Conservation (phyloP, 2,797 vertebrate species). For the Peromyscus attwateri region DNA sequence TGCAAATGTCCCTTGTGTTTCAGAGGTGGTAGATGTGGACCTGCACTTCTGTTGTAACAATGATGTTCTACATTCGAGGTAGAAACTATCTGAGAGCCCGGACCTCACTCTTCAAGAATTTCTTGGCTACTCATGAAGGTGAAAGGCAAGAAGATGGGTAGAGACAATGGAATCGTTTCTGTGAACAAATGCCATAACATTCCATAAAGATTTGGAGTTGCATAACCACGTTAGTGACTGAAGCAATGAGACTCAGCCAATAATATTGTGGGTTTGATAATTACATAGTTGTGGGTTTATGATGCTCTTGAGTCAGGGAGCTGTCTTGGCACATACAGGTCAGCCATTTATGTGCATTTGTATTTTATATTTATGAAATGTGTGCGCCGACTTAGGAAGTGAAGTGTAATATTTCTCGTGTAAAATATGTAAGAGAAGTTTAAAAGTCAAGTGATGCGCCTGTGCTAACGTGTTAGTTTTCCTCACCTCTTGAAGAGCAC, state of each 20-base stretch:
- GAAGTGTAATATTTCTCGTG: background rate
- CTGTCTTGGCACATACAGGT: background rate
- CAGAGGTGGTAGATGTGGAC: background rate
- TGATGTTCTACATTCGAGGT: background rate
- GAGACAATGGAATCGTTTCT: slow-evolving; percentile 54
- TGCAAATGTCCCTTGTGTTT: slow-evolving; percentile 15
- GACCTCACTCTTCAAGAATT: slow-evolving; percentile 55
- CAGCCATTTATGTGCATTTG: background rate
- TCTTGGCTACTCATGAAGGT: slow-evolving; percentile 54
- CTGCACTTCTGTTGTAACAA: background rate
- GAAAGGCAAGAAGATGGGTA: slow-evolving; percentile 32
- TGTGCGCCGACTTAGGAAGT: background rate
- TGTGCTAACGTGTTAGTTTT: background rate
- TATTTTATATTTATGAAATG: background rate
- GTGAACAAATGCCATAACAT: slow-evolving; percentile 53
- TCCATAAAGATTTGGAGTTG: slow-evolving; percentile 63
- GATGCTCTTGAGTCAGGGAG: slow-evolving; percentile 28
- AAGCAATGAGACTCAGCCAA: slow-evolving; percentile 17
- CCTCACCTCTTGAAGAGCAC: slow-evolving; percentile 14
- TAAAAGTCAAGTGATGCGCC: slow-evolving; percentile 20
- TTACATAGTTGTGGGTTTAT: slow-evolving; percentile 65
- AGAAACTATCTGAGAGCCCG: slow-evolving; percentile 48
- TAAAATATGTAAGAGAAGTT: slow-evolving; percentile 16
- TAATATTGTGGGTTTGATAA: slow-evolving; percentile 67
- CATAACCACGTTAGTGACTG: slow-evolving; percentile 54